These are phyloP conservation scores for Cephus cinctus DNA, from an alignment of 1,140 invertebrate genomes.

Conservation along the genomic window DNA sequence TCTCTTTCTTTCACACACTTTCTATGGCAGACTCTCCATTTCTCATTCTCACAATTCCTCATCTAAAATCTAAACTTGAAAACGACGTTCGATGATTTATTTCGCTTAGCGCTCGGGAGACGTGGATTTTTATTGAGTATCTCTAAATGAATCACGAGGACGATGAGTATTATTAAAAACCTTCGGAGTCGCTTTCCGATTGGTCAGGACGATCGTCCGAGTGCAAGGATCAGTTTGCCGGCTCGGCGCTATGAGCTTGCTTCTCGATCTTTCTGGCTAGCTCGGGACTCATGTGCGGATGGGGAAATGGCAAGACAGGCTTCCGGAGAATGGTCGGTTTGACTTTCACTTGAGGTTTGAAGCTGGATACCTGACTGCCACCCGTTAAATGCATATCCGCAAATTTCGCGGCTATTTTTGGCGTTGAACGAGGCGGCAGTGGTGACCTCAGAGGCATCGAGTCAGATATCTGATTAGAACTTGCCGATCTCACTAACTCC, in stretches of 20 bases:
- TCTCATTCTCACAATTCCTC: too few species aligned
- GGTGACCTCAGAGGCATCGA: slow-evolving; percentile 43
- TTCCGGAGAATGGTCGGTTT: slow-evolving; percentile 74
- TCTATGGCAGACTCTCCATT: too few species aligned
- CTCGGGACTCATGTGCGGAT: slow-evolving; percentile 50
- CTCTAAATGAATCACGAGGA: too few species aligned
- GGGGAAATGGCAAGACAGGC: slow-evolving; percentile 59
- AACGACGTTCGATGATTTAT: too few species aligned
- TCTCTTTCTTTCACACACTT: too few species aligned
- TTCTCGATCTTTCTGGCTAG: slow-evolving; percentile 51
- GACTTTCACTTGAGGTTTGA: slow-evolving; percentile 71
- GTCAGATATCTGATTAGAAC: slow-evolving; percentile 44
- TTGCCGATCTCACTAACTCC: slow-evolving; percentile 44
- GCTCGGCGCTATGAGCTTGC: slow-evolving; percentile 48
- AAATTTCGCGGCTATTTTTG: slow-evolving; percentile 61
- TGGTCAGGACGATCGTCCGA: too few species aligned
- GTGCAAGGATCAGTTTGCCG: slow-evolving; percentile 40
- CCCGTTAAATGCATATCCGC: slow-evolving; percentile 61
- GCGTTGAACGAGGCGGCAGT: slow-evolving; percentile 59
- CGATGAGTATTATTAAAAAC: too few species aligned
- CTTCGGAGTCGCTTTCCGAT: too few species aligned
- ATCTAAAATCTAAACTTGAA: too few species aligned
- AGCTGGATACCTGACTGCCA: slow-evolving; percentile 56
- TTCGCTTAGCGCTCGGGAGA: too few species aligned
- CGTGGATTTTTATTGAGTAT: too few species aligned